Conservation (phyloP, 2,888 invertebrate genomes). For the Ommatoiulus sabulosus region DNA sequence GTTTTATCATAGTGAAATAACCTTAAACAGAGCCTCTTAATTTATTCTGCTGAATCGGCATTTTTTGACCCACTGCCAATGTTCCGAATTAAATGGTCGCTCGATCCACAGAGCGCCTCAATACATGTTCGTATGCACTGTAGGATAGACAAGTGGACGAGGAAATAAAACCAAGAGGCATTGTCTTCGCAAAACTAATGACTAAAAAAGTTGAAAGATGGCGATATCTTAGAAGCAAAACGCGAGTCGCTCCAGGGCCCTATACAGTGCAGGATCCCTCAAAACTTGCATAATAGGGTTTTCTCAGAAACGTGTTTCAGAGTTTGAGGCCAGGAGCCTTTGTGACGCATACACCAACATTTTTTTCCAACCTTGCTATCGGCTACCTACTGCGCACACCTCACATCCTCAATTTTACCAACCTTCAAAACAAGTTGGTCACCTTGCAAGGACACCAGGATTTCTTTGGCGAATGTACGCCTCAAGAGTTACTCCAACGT, state of each 20-base stretch:
- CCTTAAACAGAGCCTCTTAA: constrained; percentile 14
- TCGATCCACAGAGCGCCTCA: background rate
- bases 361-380: background rate
- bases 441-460: constrained; percentile 16
- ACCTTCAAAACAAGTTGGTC: constrained; percentile 40
- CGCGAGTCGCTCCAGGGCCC: background rate
- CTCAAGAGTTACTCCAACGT: background rate
- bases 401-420: background rate
- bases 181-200: background rate
- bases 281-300: background rate
- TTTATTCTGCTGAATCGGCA: constrained; percentile 31
- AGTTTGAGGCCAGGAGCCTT: background rate
- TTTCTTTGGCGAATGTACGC: background rate
- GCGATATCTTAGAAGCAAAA: background rate
- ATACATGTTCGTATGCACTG: background rate
- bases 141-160: background rate
- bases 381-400: background rate
- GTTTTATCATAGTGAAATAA: background rate
- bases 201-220: background rate
- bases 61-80: constrained; percentile 30
- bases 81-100: background rate
- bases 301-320: background rate
- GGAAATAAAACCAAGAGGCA: background rate
- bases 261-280: background rate
- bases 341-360: background rate